Conservation (phyloP, 1,140 invertebrate genomes). For the Leptonema lineaticorne region DNA sequence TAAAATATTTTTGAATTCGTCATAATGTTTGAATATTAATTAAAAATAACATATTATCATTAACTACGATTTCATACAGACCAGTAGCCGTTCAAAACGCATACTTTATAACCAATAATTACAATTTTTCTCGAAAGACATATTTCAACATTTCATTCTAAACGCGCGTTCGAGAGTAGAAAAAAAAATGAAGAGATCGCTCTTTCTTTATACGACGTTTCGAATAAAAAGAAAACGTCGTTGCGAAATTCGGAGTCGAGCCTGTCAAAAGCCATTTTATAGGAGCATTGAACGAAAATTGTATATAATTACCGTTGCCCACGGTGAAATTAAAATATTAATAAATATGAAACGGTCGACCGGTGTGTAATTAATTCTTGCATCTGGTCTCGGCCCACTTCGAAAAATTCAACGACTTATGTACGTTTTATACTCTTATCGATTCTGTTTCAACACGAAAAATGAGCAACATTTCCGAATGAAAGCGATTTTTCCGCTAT, state of each 20-base stretch:
- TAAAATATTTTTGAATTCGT: too few species aligned
- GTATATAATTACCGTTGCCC: not conserved
- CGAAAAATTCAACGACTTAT: not conserved
- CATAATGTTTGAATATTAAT: too few species aligned
- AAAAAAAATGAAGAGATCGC: too few species aligned
- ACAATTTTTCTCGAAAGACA: not conserved
- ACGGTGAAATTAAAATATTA: slow-evolving; percentile 13
- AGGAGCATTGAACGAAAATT: not conserved
- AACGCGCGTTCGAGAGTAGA: too few species aligned
- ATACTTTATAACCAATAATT: not conserved
- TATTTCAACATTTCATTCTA: too few species aligned
- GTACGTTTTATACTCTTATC: too few species aligned
- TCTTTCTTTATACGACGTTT: too few species aligned
- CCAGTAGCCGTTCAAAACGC: not conserved
- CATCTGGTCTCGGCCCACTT: not conserved
- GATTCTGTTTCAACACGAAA: not conserved
- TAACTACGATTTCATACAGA: too few species aligned
- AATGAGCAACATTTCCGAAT: not conserved
- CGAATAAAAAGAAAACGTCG: too few species aligned
- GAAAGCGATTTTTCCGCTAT: too few species aligned
- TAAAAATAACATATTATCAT: too few species aligned
- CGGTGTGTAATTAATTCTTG: slow-evolving; percentile 10
- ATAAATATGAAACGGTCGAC: slow-evolving; percentile 8
- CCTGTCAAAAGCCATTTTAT: slow-evolving; percentile 1
- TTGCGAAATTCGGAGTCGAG: not conserved